These are phyloP conservation scores for Balaeniceps rex DNA, from an alignment of 2,113 vertebrate genomes.

Conservation along the genomic window DNA sequence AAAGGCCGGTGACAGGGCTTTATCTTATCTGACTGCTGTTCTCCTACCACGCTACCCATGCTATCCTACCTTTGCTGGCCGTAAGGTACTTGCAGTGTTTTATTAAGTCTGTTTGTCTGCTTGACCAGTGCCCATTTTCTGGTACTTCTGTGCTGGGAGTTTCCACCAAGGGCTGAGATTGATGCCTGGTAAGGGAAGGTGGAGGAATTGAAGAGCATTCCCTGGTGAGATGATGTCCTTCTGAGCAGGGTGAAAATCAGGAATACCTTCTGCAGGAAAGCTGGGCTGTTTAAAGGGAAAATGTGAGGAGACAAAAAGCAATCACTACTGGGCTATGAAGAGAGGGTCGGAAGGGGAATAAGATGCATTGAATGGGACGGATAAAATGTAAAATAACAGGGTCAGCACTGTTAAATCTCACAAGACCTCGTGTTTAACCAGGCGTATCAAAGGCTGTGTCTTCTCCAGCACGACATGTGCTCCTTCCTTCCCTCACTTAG, in stretches of 20 bases:
- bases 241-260: not conserved
- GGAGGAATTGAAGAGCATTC: not conserved
- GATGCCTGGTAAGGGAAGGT: not conserved
- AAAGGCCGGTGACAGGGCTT: not conserved
- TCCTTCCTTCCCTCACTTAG: not conserved
- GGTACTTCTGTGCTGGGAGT: not conserved
- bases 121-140: not conserved
- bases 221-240: not conserved
- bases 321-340: not conserved
- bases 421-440: not conserved
- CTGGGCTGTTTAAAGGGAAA: not conserved
- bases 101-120: not conserved
- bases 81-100: not conserved
- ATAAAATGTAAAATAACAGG: not conserved
- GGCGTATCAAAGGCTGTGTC: not conserved
- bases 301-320: accelerated
- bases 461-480: not conserved
- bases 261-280: not conserved
- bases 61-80: not conserved
- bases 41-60: accelerated
- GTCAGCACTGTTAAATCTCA: not conserved
- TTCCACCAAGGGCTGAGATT: not conserved
- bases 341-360: not conserved
- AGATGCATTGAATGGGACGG: not conserved
- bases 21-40: not conserved